Percentiles rank a stretch among this genome's conserved stretches.
Conservation (phyloP, 2,113 vertebrate species). For the Agelaius phoeniceus region DNA sequence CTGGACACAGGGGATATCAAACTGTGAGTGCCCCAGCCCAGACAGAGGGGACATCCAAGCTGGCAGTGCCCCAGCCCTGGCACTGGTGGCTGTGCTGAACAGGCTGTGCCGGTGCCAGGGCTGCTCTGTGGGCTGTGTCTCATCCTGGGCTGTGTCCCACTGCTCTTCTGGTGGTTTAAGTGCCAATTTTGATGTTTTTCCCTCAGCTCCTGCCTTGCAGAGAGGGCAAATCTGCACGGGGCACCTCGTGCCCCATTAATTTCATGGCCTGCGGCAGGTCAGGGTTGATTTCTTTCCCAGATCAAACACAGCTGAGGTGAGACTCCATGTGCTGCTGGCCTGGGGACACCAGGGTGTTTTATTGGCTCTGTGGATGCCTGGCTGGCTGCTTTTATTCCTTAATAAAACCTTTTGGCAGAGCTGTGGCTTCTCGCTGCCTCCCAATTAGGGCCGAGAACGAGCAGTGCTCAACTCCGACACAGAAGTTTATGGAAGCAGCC, state of each 20-base stretch:
- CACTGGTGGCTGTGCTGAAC: not conserved
- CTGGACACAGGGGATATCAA: not conserved
- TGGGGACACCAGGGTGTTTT: not conserved
- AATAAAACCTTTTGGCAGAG: constrained; percentile 39
- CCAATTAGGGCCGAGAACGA: constrained; percentile 33
- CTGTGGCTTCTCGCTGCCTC: constrained; percentile 36
- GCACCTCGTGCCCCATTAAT: not conserved
- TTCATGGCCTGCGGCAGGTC: not conserved
- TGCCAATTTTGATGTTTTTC: not conserved
- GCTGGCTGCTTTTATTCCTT: constrained; percentile 4
- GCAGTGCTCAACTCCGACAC: not conserved
- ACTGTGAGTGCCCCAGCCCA: not conserved
- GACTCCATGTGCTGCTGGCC: not conserved
- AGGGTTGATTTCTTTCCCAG: not conserved
- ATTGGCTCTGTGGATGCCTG: not conserved
- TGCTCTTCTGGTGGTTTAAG: not conserved
- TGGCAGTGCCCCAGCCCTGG: not conserved
- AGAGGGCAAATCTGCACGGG: not conserved
- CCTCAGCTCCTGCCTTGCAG: not conserved
- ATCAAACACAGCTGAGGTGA: not conserved
- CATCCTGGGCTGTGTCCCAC: not conserved
- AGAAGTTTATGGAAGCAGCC: constrained; percentile 7
- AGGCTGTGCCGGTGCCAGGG: not conserved
- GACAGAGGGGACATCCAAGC: not conserved
- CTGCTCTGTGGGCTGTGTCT: not conserved